Evolutionary conservation across 2,797 vertebrate genomes (phyloP).

Genomic region (Artibeus lituratus): DNA sequence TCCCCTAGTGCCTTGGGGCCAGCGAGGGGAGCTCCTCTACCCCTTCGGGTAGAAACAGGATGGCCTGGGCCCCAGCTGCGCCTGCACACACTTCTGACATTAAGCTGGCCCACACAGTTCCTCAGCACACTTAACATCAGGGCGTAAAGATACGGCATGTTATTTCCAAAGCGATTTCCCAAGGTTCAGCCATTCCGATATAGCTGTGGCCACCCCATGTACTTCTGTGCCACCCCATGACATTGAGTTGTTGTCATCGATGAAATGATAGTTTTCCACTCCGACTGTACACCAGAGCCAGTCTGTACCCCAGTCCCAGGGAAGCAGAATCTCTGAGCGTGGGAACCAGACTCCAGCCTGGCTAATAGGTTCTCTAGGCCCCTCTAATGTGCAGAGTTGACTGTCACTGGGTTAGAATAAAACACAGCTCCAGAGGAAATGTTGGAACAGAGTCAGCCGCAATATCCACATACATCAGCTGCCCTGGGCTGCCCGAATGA

Average conservation of each 20-base stretch:
- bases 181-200: not conserved
- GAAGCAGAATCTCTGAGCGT: not conserved
- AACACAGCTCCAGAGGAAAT: not conserved
- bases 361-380: not conserved
- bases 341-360: not conserved
- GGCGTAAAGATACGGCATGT: not conserved
- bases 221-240: not conserved
- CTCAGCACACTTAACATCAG: not conserved
- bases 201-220: too few species aligned
- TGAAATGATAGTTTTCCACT: not conserved
- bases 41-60: not conserved
- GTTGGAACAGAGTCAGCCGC: not conserved
- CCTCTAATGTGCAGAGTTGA: not conserved
- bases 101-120: not conserved
- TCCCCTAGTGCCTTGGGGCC: not conserved
- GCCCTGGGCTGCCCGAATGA: not conserved
- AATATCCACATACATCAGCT: rapidly evolving
- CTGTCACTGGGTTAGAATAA: not conserved
- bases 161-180: not conserved
- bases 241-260: not conserved
- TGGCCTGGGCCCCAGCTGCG: not conserved
- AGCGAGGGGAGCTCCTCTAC: rapidly evolving
- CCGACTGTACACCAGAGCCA: not conserved
- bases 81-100: not conserved
- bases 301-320: not conserved